Base-by-base conservation (phyloP, 2,888 invertebrate genomes). In the Drosophila putrida region DNA sequence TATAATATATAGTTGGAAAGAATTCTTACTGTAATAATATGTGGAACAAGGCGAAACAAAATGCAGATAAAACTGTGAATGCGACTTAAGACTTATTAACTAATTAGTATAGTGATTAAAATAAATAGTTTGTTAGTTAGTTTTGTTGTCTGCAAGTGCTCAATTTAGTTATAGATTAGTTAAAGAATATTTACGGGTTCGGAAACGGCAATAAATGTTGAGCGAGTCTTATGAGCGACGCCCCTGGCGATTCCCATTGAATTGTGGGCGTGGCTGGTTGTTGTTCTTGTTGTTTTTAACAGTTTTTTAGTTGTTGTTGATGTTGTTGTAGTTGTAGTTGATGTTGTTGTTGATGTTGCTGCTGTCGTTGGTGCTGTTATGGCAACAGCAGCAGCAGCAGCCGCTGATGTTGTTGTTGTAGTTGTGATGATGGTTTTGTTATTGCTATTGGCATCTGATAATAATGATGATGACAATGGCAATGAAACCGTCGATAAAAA, bases 181-280 rank as follows among this genome's bases (percentile, higher is more conserved):
- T 49, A 36, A 41, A 27, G 10, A 71, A 72, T 88, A 89, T 89
- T 89, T 89, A 89, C 89, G 76, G 89, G 90, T 46, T 72, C 70
- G 67, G 76, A 76, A 57, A 69, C 75, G 57, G 85, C 82, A 66
- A 75, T 67, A 70, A 88, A 85, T 75, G 64, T 63, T 70, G 82
- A 41, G 53, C 68, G 80, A 62, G 53, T 68, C 59, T 73, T 68
- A 65, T 73, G 75, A 72, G 41, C 65, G 58, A 53, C 44, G 46
- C 66, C 57, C 49, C 27, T 13, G 31, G 25, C 27, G 31, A 25
- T 43, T 33, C 65, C 65, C 31, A 43, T 41, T 65, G 71, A 36
- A 41, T 49, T 63, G 51, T 68, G 63, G 62, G 46, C 67, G 76
- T 76, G 73, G 70, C 54, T 67, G 67, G 68, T 47, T 67, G 62